phyloP scores from a whole-genome alignment of 1,140 invertebrate species.

The Melitaea cinxia region DNA sequence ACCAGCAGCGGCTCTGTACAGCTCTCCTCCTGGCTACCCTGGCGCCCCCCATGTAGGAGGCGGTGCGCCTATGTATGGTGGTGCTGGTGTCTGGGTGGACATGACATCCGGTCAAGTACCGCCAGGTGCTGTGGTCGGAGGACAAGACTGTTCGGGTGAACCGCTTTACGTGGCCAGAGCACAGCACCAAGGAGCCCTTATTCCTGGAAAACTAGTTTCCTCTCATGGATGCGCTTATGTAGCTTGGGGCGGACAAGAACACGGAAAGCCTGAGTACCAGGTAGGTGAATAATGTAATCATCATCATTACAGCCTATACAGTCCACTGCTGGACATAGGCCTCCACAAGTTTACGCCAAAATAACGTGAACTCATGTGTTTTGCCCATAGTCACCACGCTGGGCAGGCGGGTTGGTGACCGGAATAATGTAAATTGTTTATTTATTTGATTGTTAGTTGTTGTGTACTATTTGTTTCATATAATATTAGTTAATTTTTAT shows the following conservation, averaged over 20 bases:
- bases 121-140: conserved; percentile 87
- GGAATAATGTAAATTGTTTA: too few species aligned
- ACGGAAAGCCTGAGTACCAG: conserved; percentile 88
- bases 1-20: conserved; percentile 57
- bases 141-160: conserved; percentile 86
- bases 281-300: conserved; percentile 76
- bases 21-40: conserved; percentile 60
- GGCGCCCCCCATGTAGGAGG: conserved; percentile 42
- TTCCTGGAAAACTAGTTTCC: conserved; percentile 90
- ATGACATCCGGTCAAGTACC: conserved; percentile 85
- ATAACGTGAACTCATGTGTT: too few species aligned
- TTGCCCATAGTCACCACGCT: too few species aligned
- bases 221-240: conserved; percentile 89
- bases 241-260: conserved; percentile 90
- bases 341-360: too few species aligned
- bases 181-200: conserved; percentile 87
- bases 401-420: too few species aligned
- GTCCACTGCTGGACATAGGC: too few species aligned
- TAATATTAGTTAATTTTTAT: too few species aligned
- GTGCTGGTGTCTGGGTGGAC: conserved; percentile 84
- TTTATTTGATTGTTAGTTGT: too few species aligned
- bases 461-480: too few species aligned
- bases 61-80: conserved; percentile 45
- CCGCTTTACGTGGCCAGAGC: conserved; percentile 88
- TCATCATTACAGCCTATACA: too few species aligned